Percentiles rank a stretch among this genome's conserved stretches.
phyloP scores from a whole-genome alignment of 2,113 vertebrate genomes.

The Echinops telfairi region DNA sequence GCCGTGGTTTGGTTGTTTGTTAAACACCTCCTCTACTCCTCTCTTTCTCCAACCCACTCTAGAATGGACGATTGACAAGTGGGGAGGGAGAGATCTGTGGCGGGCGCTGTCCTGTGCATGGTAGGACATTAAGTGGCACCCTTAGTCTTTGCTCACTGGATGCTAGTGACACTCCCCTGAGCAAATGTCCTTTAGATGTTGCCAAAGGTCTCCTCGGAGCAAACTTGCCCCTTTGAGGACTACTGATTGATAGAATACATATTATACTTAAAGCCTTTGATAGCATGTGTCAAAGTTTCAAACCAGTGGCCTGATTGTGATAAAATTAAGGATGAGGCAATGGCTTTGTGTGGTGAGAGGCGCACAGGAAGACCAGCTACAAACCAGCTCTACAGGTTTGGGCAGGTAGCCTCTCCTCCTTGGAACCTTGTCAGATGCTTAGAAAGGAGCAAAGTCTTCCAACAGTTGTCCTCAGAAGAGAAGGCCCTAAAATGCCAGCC shows the following conservation, averaged over 20 bases:
- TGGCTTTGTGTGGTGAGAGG: not conserved
- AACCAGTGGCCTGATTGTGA: not conserved
- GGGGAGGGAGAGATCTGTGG: too few relatives aligned
- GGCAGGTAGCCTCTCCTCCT: not conserved
- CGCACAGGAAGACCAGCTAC: not conserved
- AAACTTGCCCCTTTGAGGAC: not conserved
- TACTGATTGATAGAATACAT: not conserved
- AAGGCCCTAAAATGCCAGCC: not conserved
- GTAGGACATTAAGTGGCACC: not conserved
- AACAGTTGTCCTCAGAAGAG: not conserved
- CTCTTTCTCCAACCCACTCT: not conserved
- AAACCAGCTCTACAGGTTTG: not conserved
- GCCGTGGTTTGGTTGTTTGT: not conserved
- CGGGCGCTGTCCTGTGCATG: not conserved
- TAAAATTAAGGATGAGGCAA: not conserved
- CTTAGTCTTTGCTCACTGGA: not conserved
- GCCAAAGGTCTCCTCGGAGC: not conserved
- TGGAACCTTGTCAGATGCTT: not conserved
- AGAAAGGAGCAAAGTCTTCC: not conserved
- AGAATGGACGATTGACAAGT: not conserved
- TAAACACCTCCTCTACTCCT: not conserved
- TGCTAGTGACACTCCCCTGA: too few relatives aligned
- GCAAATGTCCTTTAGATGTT: not conserved
- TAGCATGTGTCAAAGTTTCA: not conserved
- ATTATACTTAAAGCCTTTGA: slow-evolving; percentile 4